Conservation (phyloP, 1,140 invertebrate species). For the Fopius arisanus region DNA sequence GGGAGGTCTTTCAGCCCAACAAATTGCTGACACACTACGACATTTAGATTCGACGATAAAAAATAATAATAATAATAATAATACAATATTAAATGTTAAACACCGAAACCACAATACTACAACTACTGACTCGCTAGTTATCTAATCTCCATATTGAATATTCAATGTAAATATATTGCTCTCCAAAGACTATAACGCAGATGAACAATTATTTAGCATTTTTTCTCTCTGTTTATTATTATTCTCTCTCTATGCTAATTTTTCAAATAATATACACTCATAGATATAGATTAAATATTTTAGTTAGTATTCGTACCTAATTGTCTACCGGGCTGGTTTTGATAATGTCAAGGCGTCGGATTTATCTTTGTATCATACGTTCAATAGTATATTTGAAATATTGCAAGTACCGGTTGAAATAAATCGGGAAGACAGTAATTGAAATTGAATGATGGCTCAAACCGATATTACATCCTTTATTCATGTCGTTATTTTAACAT, state of each 20-base stretch:
- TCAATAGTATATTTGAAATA: constrained; percentile 10
- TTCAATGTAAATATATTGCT: constrained; percentile 42
- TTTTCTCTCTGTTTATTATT: constrained; percentile 47
- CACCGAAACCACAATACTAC: constrained; percentile 64
- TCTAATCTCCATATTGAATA: constrained; percentile 55
- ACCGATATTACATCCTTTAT: background rate
- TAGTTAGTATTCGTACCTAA: constrained; percentile 61
- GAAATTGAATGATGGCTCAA: background rate
- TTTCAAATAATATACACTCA: constrained; percentile 59
- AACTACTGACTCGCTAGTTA: constrained; percentile 61
- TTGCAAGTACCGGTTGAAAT: background rate
- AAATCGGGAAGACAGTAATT: background rate
- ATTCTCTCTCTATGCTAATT: constrained; percentile 34
- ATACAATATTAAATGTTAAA: constrained; percentile 57
- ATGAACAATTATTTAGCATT: constrained; percentile 61
- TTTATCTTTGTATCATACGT: constrained; percentile 24
- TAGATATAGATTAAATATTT: constrained; percentile 49
- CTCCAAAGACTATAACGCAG: constrained; percentile 56
- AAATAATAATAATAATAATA: background rate
- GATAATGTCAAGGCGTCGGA: constrained; percentile 25
- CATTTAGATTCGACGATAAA: constrained; percentile 62
- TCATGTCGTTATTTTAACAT: background rate
- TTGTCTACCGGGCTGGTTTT: constrained; percentile 63
- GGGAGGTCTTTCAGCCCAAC: constrained; percentile 17
- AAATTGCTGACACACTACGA: constrained; percentile 55